A percentile compares a stretch with the other conserved stretches of the same genome.
These are phyloP conservation scores for Heliconius charithonia DNA, from an alignment of 2,888 invertebrate species.

Conservation along the genomic window DNA sequence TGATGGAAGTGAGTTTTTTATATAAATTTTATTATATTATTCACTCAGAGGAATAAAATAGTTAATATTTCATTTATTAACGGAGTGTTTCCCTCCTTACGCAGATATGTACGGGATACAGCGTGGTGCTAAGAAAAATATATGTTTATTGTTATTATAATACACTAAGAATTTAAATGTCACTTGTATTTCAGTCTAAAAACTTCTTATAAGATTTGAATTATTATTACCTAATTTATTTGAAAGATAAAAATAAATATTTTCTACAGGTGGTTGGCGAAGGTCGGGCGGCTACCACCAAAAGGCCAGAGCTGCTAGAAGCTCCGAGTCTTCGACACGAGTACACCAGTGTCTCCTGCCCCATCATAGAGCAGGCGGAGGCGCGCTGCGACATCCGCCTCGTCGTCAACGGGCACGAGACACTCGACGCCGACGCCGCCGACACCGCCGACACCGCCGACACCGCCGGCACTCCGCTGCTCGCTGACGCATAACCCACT, in stretches of 20 bases:
- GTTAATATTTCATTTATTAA: too few species aligned
- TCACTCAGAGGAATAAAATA: background rate
- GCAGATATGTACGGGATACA: too few species aligned
- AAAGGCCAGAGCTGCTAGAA: conserved; percentile 70
- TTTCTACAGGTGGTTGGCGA: conserved; percentile 82
- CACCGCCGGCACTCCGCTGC: conserved; percentile 70
- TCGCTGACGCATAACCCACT: conserved; percentile 59
- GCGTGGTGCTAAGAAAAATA: too few species aligned
- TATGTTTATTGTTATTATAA: too few species aligned
- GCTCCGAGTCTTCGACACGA: conserved; percentile 79
- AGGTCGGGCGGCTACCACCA: conserved; percentile 76
- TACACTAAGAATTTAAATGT: too few species aligned
- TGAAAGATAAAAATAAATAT: background rate
- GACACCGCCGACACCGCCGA: conserved; percentile 57
- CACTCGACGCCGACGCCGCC: conserved; percentile 56
- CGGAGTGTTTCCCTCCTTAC: too few species aligned
- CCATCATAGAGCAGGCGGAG: conserved; percentile 84
- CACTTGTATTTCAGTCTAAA: background rate
- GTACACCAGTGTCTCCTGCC: conserved; percentile 87
- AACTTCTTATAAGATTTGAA: background rate
- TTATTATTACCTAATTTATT: background rate
- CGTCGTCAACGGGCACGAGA: conserved; percentile 64
- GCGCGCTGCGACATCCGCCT: conserved; percentile 69
- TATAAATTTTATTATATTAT: background rate
- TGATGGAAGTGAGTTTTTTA: conserved; percentile 71